Base-by-base conservation (phyloP, 2,888 invertebrate genomes). In the Trachelus tabidus region DNA sequence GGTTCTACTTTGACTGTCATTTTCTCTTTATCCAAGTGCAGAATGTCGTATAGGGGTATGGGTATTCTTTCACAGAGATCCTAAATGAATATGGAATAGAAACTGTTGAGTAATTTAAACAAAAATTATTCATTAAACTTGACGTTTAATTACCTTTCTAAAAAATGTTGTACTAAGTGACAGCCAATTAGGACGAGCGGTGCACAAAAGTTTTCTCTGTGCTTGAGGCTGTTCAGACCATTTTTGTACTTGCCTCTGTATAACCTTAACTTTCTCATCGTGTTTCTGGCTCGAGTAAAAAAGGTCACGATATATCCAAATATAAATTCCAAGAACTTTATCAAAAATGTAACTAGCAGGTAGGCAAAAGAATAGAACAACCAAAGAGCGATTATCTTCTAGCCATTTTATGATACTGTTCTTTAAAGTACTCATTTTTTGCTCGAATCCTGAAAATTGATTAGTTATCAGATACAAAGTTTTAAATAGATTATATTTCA, bases 141-240 rank as follows among this genome's bases (percentile, higher is more conserved):
- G 56, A 56, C 56, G 56, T 56, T 56, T 56, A 56, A 23, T 12
- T 3, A 71, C 92, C 86, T 95, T 95, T 85, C 93, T 92, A 90
- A 94, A 95, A 92, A 95, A 95, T 0, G 94, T 95, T 1, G 94
- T 94, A 12, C 95, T 95, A 9, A 95, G 92, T 15, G 95, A 95
- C 75, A 94, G 91, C 95, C 95, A 95, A 90, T 95, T 95, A 4
- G 95, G 95, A 11, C 95, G 91, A 0, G 95, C 93, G 0, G 95
- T 95, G 91, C 95, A 95, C 30, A 95, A 92, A 0, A 94, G 91
- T 77, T 94, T 94, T 9, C 93, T 91, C 1, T 93, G 87, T 71
- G 88, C 82, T 11, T 88, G 75, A 0, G 94, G 93, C 34, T 92
- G 87, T 77, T 92, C 92, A 88, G 93, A 93, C 93, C 94, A 94